Base-by-base conservation (phyloP, 1,140 invertebrate genomes). In the Camponotus pennsylvanicus region DNA sequence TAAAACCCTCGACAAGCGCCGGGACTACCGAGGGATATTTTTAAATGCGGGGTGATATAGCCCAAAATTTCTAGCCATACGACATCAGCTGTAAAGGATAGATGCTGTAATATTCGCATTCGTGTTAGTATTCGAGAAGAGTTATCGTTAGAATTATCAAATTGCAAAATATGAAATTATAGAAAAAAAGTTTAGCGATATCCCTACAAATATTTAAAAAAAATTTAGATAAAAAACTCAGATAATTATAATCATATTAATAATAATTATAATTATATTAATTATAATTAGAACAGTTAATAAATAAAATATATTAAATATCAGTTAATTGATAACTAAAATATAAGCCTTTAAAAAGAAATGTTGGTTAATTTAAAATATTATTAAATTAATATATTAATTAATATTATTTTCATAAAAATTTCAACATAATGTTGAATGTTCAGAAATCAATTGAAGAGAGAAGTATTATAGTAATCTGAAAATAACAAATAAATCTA, bases 21-120 rank as follows among this genome's bases (percentile, higher is more conserved):
- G 15, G 34, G 27, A 80, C 37, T 18, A 34, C 37, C 49, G 40
- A 71, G 40, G 32, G 37, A 71, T 80, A 71, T 55, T 80, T 80
- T 80, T 80, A 71, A 42, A 32, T 57, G 11, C 9, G 2, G 4
- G 13, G 34, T 49, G n/a, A 32, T 79, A 59, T 55, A 69, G 21
- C 7, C 15, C 21, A 9, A 80, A 69, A 80, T 57, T 70, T 70
- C 64, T 18, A 80, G 34, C 13, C 63, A 27, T 42, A 27, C 45
- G 34, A 18, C 32, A 34, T 45, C 32, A 27, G n/a, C 2, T 66
- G 11, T 37, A 79, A 2, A 57, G 15, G 5, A 55, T 37, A 79
- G 13, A 37, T 15, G n/a, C 8, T 55, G 34, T 6, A 4, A 0
- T 32, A 34, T 6, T 34, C 18, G 27, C 8, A 49, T 15, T 7